Base-by-base conservation (phyloP, 2,888 invertebrate species). In the Andrena praecox region DNA sequence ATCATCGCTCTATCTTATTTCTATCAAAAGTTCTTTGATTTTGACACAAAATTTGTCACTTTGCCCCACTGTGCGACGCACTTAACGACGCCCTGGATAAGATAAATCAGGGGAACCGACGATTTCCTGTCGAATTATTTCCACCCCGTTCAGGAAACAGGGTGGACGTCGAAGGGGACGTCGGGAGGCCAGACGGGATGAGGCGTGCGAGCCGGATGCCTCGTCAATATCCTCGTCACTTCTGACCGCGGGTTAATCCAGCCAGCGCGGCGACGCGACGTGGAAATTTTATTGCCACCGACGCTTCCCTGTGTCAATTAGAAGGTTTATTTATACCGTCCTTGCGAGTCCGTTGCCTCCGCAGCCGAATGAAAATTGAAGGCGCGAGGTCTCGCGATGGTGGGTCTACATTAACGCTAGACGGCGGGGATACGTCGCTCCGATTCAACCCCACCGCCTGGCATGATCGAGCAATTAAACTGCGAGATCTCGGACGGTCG, bases 381-480 rank as follows among this genome's bases (percentile, higher is more conserved):
- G 20, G 8, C 20, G 20, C 8, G 20, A 52, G 0, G 52, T 52
- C 1, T 52, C 7, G 52, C 52, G 20, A 12, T 27, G 8, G 54
- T 8, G 20, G 20, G 4, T 3, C 56, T 10, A 27, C 12, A 24
- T 56, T 56, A 56, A 27, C 10, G 56, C 4, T 10, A 27, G 20
- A 20, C 10, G 56, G 56, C 24, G 10, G 24, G 56, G 56, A 56
- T 56, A 4, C 10, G 56, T 35, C 35, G 62, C 24, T 24, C 29
- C 67, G 27, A 69, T 24, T 48, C 68, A 75, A 63, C 2, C 16
- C 6, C 29, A 63, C 2, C 16, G 4, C 29, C 35, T 48, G 48
- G 48, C 62, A 80, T 80, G 80, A 80, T 80, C 73, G 73, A 35
- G 80, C 81, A 80, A 80, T 80, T 80, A 80, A 73, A 67, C 31